A percentile compares a stretch with the other conserved stretches of the same genome.
phyloP scores from a whole-genome alignment of 1,140 invertebrate species.

The Epicauta chinensis region DNA sequence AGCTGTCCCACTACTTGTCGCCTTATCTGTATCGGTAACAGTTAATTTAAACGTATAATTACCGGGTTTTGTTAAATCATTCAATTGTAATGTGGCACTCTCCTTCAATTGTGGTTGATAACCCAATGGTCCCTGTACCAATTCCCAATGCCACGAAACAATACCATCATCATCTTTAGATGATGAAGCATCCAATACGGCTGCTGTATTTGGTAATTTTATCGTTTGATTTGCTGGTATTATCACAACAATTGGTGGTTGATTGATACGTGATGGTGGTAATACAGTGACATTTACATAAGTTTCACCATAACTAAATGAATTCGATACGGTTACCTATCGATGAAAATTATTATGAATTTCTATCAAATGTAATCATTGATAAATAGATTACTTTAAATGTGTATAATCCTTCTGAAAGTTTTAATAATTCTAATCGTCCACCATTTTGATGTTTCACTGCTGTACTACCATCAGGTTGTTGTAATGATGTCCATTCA shows the following conservation, averaged over 20 bases:
- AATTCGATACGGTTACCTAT: constrained; percentile 49
- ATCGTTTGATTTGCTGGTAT: constrained; percentile 77
- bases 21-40: constrained; percentile 86
- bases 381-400: constrained; percentile 66
- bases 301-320: constrained; percentile 71
- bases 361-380: not conserved
- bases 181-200: constrained; percentile 78
- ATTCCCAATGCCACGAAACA: constrained; percentile 85
- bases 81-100: constrained; percentile 75
- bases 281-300: constrained; percentile 88
- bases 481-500: constrained; percentile 78
- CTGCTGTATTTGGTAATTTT: constrained; percentile 81
- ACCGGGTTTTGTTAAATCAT: constrained; percentile 75
- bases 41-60: constrained; percentile 92
- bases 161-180: constrained; percentile 52
- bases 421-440: constrained; percentile 66
- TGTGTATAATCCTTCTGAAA: constrained; percentile 79
- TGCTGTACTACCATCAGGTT: constrained; percentile 73
- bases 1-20: constrained; percentile 77
- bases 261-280: constrained; percentile 79
- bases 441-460: constrained; percentile 83
- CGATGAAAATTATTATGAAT: constrained; percentile 17
- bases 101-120: constrained; percentile 74
- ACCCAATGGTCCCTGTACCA: constrained; percentile 69
- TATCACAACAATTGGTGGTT: constrained; percentile 79